Percentiles rank a stretch among this genome's conserved stretches.
Evolutionary conservation across 2,797 vertebrate genomes (phyloP).

Genomic region (Tangara arthus): DNA sequence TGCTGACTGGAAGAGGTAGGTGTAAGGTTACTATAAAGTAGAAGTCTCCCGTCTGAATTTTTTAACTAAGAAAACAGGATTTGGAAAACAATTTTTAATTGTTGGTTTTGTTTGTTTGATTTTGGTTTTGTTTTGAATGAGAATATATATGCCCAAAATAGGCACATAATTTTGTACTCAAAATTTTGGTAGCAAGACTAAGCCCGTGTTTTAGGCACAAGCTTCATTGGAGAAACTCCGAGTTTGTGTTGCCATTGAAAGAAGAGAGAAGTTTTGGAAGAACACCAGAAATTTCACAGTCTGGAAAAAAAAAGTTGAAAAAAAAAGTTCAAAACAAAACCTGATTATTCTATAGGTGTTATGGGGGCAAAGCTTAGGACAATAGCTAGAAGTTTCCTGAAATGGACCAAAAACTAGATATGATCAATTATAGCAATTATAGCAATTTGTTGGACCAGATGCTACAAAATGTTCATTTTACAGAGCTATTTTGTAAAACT

Average conservation of each 20-base stretch:
- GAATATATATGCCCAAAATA: not conserved
- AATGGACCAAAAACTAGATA: not conserved
- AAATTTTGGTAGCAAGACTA: not conserved
- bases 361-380: not conserved
- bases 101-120: accelerated
- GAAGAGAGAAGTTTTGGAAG: not conserved
- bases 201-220: not conserved
- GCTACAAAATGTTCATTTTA: not conserved
- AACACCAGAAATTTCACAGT: not conserved
- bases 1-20: not conserved
- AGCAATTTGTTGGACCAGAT: not conserved
- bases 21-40: not conserved
- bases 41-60: not conserved
- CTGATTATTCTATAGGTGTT: not conserved
- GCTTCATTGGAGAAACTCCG: not conserved
- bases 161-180: not conserved
- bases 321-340: not conserved
- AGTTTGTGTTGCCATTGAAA: not conserved
- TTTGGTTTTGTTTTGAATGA: not conserved
- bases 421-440: not conserved
- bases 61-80: not conserved
- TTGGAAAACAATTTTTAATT: not conserved
- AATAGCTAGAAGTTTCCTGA: not conserved
- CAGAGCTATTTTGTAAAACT: not conserved
- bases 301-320: not conserved